phyloP scores from a whole-genome alignment of 2,113 vertebrate species.

The Tyrannus savana region DNA sequence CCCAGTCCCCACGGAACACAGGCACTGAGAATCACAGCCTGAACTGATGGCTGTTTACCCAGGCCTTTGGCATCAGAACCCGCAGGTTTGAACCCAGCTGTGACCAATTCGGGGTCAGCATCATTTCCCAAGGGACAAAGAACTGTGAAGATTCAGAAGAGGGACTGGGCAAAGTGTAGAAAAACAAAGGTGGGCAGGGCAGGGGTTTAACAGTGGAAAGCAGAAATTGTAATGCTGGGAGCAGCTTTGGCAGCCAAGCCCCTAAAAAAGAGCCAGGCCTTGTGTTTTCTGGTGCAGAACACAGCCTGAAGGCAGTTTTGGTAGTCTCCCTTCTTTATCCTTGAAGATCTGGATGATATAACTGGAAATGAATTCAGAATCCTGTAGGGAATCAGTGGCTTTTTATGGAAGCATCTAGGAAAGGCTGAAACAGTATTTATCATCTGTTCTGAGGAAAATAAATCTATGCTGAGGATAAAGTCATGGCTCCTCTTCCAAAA shows the following conservation, averaged over 20 bases:
- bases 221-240: neutral
- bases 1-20: neutral
- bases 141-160: neutral
- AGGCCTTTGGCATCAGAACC: neutral
- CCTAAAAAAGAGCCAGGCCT: neutral
- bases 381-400: neutral
- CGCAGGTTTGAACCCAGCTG: neutral
- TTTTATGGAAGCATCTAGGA: neutral
- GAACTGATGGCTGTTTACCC: neutral
- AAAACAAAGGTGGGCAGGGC: neutral
- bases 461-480: neutral
- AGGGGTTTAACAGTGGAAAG: neutral
- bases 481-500: neutral
- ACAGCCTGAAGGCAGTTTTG: neutral
- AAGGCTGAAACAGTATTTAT: neutral
- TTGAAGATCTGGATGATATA: neutral
- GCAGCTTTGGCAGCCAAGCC: neutral
- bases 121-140: neutral
- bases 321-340: neutral
- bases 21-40: neutral
- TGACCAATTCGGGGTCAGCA: neutral
- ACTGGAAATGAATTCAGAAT: constrained; percentile 13
- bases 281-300: neutral
- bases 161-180: neutral
- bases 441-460: neutral